These are phyloP conservation scores for Eumerus sabulonum DNA, from an alignment of 2,888 invertebrate species.

Conservation along the genomic window DNA sequence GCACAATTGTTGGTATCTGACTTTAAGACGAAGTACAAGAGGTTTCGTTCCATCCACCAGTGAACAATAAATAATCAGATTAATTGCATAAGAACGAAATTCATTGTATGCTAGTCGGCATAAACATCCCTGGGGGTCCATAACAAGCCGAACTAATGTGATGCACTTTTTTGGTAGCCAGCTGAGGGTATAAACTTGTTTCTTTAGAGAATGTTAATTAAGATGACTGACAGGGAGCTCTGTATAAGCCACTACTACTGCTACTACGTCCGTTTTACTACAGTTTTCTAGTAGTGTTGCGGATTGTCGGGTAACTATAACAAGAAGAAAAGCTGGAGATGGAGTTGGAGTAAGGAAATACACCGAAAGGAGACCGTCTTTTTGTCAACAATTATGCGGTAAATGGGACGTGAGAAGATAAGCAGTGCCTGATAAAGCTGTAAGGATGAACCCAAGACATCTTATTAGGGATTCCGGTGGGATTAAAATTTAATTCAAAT, in stretches of 20 bases:
- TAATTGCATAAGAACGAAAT: slow-evolving; percentile 43
- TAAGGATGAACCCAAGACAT: slow-evolving; percentile 45
- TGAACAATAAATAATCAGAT: slow-evolving; percentile 52
- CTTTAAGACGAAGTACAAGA: not conserved
- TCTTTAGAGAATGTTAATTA: slow-evolving; percentile 57
- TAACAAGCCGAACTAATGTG: slow-evolving; percentile 25
- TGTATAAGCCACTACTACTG: not conserved
- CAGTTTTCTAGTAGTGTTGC: too few relatives aligned
- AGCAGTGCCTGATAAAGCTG: slow-evolving; percentile 35
- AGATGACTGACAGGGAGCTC: slow-evolving; percentile 17
- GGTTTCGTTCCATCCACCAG: slow-evolving; percentile 4
- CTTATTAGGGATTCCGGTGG: slow-evolving; percentile 53
- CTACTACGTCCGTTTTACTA: too few relatives aligned
- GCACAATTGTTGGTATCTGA: too few relatives aligned
- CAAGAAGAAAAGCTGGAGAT: too few relatives aligned
- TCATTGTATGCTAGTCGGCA: slow-evolving; percentile 14
- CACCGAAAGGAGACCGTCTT: not conserved
- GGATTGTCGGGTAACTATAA: too few relatives aligned
- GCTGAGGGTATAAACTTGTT: slow-evolving; percentile 17
- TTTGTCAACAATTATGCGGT: slow-evolving; percentile 54
- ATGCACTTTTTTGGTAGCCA: slow-evolving; percentile 28
- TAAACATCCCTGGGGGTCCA: not conserved
- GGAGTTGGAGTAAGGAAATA: too few relatives aligned
- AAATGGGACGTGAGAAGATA: slow-evolving; percentile 62
- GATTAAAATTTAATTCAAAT: slow-evolving; percentile 68